These are phyloP conservation scores for Phortica okadai DNA, from an alignment of 2,888 invertebrate species.

Conservation along the genomic window DNA sequence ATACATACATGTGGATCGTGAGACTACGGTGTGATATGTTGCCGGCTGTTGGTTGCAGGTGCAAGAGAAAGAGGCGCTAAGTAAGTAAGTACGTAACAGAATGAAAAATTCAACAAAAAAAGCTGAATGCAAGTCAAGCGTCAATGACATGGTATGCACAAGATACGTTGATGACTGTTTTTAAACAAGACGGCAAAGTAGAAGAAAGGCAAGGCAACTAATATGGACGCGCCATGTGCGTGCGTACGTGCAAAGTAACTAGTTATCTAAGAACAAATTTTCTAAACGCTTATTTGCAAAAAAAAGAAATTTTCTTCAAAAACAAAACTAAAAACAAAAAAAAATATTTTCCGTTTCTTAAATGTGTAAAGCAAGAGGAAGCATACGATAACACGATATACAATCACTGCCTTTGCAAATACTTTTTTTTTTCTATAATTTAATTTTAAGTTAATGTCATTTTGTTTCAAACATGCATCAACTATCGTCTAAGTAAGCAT, in stretches of 20 bases:
- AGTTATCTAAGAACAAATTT: constrained; percentile 16
- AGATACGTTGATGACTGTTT: neutral
- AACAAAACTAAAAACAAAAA: neutral
- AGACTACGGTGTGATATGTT: constrained; percentile 90
- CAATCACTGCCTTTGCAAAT: constrained; percentile 72
- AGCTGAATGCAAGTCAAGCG: neutral
- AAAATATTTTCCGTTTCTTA: neutral
- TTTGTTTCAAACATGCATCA: constrained; percentile 10
- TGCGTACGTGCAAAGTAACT: neutral
- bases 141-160: neutral
- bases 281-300: constrained; percentile 32
- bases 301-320: neutral
- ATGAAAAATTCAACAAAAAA: neutral
- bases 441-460: constrained; percentile 21
- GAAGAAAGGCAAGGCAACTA: neutral
- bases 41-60: constrained; percentile 58
- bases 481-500: constrained; percentile 26
- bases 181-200: neutral
- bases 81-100: neutral
- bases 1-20: constrained; percentile 94
- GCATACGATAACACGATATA: constrained; percentile 44
- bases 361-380: neutral
- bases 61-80: neutral
- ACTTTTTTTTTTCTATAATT: constrained; percentile 22
- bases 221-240: no score